Conservation (phyloP, 2,797 vertebrate genomes). For the Falco concolor region DNA sequence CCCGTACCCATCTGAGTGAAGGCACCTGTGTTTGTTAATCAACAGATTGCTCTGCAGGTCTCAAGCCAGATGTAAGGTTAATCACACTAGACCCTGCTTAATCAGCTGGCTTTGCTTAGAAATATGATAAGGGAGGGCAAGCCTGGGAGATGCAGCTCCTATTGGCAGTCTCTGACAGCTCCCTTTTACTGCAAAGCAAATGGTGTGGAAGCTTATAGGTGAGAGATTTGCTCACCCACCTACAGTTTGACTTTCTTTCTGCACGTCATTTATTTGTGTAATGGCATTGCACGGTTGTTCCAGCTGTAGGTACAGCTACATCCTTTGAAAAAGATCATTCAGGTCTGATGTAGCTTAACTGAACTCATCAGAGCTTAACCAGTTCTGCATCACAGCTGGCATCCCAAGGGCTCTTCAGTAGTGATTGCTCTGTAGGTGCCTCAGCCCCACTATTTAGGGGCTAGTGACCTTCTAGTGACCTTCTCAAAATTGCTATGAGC, state of each 20-base stretch:
- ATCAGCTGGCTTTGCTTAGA: conserved; percentile 30
- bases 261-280: background rate
- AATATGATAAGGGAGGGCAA: background rate
- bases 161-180: background rate
- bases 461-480: background rate
- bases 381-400: background rate
- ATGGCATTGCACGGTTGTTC: background rate
- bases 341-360: background rate
- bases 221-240: background rate
- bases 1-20: background rate
- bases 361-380: background rate
- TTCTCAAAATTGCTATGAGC: background rate
- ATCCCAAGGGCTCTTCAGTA: background rate
- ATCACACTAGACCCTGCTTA: background rate
- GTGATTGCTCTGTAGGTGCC: background rate
- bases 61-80: conserved; percentile 6
- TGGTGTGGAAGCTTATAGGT: background rate
- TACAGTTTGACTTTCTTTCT: background rate
- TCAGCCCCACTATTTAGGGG: background rate
- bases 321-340: background rate
- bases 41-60: background rate
- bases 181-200: conserved; percentile 8
- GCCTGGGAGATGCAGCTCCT: background rate
- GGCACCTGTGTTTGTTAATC: background rate
- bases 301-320: background rate